phyloP scores from a whole-genome alignment of 2,113 vertebrate genomes.

The Rissa tridactyla region DNA sequence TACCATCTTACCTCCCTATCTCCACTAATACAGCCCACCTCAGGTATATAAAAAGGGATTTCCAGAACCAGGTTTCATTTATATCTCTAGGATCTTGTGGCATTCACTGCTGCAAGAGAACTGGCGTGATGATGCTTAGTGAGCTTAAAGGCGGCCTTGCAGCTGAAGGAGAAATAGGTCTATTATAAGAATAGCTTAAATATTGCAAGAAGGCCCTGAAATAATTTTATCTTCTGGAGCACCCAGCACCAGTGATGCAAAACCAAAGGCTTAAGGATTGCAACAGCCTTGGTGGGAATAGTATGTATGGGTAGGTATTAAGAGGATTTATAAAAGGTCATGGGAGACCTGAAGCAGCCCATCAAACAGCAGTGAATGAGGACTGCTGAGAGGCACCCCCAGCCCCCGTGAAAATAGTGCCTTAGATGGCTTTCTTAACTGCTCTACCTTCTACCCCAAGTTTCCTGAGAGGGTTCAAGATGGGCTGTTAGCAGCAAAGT shows the following conservation, averaged over 20 bases:
- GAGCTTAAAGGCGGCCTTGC: not conserved
- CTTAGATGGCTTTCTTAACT: not conserved
- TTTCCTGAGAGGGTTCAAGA: not conserved
- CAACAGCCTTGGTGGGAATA: not conserved
- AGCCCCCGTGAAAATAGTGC: not conserved
- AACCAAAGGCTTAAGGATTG: slow-evolving; percentile 25
- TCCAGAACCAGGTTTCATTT: not conserved
- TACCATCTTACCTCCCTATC: not conserved
- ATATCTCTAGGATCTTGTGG: not conserved
- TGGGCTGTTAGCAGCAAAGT: not conserved
- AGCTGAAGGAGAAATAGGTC: not conserved
- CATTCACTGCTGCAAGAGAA: not conserved
- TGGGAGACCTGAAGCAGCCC: not conserved
- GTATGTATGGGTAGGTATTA: not conserved
- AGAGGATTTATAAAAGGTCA: slow-evolving; percentile 43
- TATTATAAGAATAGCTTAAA: not conserved
- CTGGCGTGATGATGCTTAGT: not conserved
- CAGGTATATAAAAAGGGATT: not conserved
- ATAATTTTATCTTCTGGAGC: not conserved
- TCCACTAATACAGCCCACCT: not conserved
- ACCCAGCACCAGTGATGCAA: not conserved
- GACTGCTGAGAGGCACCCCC: not conserved
- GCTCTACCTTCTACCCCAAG: not conserved
- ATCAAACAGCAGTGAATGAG: not conserved
- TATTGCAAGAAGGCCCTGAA: not conserved